phyloP scores from a whole-genome alignment of 2,797 vertebrate species.

The Galagoides demidoff region DNA sequence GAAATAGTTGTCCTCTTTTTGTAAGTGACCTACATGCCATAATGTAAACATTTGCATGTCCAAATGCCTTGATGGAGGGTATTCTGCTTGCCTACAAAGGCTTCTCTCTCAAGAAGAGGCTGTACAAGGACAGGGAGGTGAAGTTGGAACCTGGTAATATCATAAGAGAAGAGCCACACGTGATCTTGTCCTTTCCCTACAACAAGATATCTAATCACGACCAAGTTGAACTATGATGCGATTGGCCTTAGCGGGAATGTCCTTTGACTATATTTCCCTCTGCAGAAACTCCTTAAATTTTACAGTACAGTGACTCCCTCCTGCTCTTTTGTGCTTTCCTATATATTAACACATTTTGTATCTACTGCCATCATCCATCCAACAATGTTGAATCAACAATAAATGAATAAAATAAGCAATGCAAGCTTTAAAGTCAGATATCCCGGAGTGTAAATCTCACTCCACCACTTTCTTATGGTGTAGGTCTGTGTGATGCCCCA shows the following conservation, averaged over 20 bases:
- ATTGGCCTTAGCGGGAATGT: background rate
- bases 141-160: background rate
- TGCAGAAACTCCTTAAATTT: background rate
- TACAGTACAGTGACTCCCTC: background rate
- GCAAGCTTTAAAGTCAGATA: background rate
- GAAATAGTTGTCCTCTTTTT: slow-evolving; percentile 88
- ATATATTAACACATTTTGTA: background rate
- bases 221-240: background rate
- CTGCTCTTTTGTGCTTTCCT: background rate
- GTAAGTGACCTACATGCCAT: slow-evolving; percentile 84
- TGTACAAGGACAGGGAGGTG: background rate
- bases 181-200: background rate
- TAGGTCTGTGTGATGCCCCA: background rate
- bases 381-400: background rate
- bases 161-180: background rate
- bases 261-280: background rate
- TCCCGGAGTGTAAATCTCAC: background rate
- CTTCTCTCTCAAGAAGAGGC: slow-evolving; percentile 68
- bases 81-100: slow-evolving; percentile 71
- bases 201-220: background rate
- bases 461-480: background rate
- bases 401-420: background rate
- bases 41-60: slow-evolving; percentile 85
- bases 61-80: slow-evolving; percentile 68
- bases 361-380: background rate